Evolutionary conservation across 2,113 vertebrate species (phyloP), one percentile per base, ranked within the genome.

Genomic region (Amblyopsis rosae): DNA sequence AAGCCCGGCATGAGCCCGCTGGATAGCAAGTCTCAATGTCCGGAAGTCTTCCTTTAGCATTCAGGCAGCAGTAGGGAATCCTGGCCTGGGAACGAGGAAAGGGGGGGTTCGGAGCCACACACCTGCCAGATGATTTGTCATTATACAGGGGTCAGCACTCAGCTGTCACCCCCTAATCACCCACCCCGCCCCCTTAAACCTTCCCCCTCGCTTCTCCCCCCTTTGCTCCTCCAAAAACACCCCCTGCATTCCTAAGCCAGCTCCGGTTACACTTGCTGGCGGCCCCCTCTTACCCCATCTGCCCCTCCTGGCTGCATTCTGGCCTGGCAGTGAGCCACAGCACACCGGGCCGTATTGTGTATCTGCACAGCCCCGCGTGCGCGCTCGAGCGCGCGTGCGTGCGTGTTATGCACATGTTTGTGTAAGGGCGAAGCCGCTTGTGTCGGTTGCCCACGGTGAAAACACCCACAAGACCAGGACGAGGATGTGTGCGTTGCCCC

Each of bases 51-150:
- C 92, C 88, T 87, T 92, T 86, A 90, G 82, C 50, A 63, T 32
- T 73, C 0, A 72, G 76, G 91, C 88, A 91, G 91, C 46, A 79
- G 62, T 26, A 11, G 82, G 74, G 86, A 89, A 87, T 60, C 78
- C 90, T 83, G 73, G 63, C 60, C 72, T 81, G 81, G 84, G 67
- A 90, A 90, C 69, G 49, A 70, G 69, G 69, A 59, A 72, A 46
- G 66, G 3, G 82, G 80, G 83, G 76, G 62, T 64, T 86, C 83
- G 76, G 86, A 87, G 73, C 66, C 59, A 82, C 90, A 89, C 93
- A 96, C 91, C 94, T 95, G 93, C 86, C 80, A 80, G 82, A 89
- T 88, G 91, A 94, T 95, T 90, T 94, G 92, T 95, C 94, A 95
- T 92, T 93, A 85, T 90, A 82, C 84, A 92, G 87, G 91, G 91